Evolutionary conservation across 2,113 vertebrate genomes (phyloP).

Genomic region (Bos indicus): DNA sequence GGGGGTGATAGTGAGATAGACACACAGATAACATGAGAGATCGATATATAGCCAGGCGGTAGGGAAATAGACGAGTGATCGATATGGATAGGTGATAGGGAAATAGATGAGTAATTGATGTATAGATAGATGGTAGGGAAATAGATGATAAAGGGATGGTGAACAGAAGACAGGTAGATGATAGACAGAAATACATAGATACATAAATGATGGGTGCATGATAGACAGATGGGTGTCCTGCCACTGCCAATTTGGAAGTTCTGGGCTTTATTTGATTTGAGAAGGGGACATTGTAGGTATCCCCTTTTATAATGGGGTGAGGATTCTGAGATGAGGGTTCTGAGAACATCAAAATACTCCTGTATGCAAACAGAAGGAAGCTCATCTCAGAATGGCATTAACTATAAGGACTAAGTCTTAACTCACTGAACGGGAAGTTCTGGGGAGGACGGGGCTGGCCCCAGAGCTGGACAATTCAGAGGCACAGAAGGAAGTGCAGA

Average conservation of each 20-base stretch:
- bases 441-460: neutral
- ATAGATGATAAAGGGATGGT: neutral
- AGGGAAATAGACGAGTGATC: rapidly evolving
- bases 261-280: neutral
- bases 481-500: rapidly evolving
- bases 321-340: neutral
- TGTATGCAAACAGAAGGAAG: neutral
- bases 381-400: neutral
- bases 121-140: neutral
- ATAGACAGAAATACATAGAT: neutral
- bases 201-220: rapidly evolving
- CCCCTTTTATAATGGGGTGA: neutral
- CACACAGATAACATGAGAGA: neutral
- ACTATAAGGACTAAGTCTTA: rapidly evolving
- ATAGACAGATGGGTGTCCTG: neutral
- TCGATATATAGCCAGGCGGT: rapidly evolving
- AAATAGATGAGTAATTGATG: rapidly evolving
- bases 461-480: neutral
- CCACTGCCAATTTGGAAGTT: neutral
- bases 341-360: neutral
- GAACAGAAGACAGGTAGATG: neutral
- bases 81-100: rapidly evolving
- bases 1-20: rapidly evolving
- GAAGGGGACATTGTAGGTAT: neutral
- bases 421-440: no score